phyloP scores from a whole-genome alignment of 2,797 vertebrate genomes.

The Natrix natrix region DNA sequence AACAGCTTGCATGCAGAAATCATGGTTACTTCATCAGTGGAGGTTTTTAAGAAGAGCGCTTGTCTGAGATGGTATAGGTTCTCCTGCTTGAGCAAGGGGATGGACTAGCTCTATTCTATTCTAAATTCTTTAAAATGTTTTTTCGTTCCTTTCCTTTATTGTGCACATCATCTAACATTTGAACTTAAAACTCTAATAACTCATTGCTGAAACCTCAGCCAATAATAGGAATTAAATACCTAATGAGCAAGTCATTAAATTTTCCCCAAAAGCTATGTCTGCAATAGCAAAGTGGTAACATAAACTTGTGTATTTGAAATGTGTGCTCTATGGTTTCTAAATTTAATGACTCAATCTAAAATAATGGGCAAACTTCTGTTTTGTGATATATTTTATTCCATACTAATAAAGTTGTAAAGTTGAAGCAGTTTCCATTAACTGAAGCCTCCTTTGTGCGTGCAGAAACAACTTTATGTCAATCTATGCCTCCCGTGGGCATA shows the following conservation, averaged over 20 bases:
- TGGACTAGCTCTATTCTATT: no score
- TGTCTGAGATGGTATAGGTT: no score
- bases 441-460: no score
- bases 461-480: no score
- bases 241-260: background rate
- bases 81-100: no score
- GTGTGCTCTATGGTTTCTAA: background rate
- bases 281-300: background rate
- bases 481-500: no score
- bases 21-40: no score
- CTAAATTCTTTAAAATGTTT: background rate
- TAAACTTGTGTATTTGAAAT: background rate
- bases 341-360: background rate
- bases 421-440: no score
- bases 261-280: background rate
- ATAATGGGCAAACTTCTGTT: background rate
- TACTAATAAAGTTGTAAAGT: background rate
- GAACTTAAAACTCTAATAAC: background rate
- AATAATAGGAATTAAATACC: background rate
- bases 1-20: no score
- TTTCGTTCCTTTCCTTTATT: background rate
- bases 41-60: no score
- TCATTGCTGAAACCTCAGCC: background rate
- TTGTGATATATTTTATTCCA: background rate
- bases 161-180: background rate